Conservation (phyloP, 2,797 vertebrate species). For the Pseudochirops corinnae region DNA sequence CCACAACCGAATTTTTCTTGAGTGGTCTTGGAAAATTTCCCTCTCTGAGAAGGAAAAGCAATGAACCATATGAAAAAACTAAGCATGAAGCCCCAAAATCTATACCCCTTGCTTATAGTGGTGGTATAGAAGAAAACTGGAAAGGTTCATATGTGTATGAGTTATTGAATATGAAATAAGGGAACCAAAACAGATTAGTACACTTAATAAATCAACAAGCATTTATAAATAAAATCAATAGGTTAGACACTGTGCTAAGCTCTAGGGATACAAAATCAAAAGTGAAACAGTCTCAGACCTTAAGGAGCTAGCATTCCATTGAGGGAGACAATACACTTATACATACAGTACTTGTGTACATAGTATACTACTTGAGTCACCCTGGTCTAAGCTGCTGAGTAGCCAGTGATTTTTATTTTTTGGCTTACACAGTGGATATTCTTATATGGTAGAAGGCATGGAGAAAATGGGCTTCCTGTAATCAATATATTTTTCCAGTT, state of each 20-base stretch:
- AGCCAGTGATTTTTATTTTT: too few species aligned
- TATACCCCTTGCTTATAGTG: not conserved
- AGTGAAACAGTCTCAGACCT: not conserved
- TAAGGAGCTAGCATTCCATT: not conserved
- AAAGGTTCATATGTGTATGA: not conserved
- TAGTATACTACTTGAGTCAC: not conserved
- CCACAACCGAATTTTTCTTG: not conserved
- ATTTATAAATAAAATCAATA: not conserved
- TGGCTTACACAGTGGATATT: too few species aligned
- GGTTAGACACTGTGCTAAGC: not conserved
- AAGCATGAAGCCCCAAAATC: not conserved
- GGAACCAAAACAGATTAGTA: not conserved
- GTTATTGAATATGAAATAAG: not conserved
- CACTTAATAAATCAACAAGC: not conserved
- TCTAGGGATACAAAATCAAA: not conserved
- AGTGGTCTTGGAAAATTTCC: not conserved
- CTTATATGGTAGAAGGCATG: too few species aligned
- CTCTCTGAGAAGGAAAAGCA: not conserved
- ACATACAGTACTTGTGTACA: not conserved
- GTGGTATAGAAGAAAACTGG: too few species aligned
- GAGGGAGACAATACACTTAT: not conserved
- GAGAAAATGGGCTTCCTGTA: too few species aligned
- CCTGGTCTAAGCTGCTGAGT: too few species aligned
- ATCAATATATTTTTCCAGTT: too few species aligned
- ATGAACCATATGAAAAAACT: not conserved